phyloP scores from a whole-genome alignment of 2,797 vertebrate genomes.

The Sphenopsis melanotis region DNA sequence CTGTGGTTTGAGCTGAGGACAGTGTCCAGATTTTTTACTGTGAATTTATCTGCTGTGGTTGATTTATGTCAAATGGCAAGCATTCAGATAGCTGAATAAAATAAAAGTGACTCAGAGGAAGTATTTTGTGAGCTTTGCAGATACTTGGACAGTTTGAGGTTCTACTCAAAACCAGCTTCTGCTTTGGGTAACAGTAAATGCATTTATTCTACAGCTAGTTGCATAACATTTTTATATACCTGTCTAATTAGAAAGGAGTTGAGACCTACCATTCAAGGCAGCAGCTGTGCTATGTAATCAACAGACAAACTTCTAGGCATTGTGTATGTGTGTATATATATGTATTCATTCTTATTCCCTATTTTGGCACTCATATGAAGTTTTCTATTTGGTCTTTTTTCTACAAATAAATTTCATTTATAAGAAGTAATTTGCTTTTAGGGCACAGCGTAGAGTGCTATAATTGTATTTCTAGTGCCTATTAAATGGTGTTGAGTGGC shows the following conservation, averaged over 20 bases:
- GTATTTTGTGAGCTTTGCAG: background rate
- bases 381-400: background rate
- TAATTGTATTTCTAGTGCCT: background rate
- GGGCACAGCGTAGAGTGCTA: background rate
- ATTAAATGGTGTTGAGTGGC: background rate
- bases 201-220: background rate
- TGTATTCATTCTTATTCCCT: background rate
- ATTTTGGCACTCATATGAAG: background rate
- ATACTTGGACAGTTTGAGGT: background rate
- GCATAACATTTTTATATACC: background rate
- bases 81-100: background rate
- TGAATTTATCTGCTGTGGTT: background rate
- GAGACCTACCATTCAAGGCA: background rate
- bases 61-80: background rate
- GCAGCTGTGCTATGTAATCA: background rate
- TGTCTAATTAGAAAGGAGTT: background rate
- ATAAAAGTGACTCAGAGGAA: background rate
- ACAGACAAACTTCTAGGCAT: background rate
- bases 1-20: background rate
- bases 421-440: background rate
- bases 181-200: background rate
- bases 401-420: background rate
- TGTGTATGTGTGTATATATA: background rate
- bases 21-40: background rate
- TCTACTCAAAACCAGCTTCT: background rate